Percentiles rank a stretch among this genome's conserved stretches.
phyloP scores from a whole-genome alignment of 2,113 vertebrate genomes.

The Prinia subflava region DNA sequence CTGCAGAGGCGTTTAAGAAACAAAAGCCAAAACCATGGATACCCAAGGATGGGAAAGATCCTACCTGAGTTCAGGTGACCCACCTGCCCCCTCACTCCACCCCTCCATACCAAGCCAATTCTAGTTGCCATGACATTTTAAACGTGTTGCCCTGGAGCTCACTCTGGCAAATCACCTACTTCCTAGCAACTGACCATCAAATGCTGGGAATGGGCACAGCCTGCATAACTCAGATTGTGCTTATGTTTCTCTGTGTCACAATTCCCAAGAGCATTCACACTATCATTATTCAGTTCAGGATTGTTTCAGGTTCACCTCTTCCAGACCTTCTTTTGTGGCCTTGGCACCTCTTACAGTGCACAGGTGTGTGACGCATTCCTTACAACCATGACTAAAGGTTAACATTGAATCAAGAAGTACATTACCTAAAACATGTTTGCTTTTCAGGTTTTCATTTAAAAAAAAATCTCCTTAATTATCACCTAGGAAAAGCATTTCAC shows the following conservation, averaged over 20 bases:
- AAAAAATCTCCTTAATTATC: background rate
- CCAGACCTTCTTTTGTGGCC: background rate
- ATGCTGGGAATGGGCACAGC: background rate
- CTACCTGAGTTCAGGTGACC: background rate
- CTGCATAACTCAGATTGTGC: background rate
- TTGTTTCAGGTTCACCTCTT: background rate
- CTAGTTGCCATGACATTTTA: background rate
- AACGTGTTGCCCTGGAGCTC: background rate
- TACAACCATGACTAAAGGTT: background rate
- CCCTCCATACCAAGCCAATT: background rate
- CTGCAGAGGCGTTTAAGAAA: background rate
- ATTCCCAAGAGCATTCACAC: background rate
- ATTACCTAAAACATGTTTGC: background rate
- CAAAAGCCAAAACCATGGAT: background rate
- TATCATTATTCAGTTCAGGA: background rate
- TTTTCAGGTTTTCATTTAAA: background rate
- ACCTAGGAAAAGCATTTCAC: background rate
- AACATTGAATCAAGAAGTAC: background rate
- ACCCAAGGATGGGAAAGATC: background rate
- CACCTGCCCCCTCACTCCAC: accelerated
- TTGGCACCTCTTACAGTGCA: background rate
- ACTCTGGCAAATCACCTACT: background rate
- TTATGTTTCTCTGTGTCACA: background rate
- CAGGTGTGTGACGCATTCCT: background rate
- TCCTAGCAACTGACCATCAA: background rate